phyloP scores from a whole-genome alignment of 2,888 invertebrate genomes.

The Apotomis betuletana region DNA sequence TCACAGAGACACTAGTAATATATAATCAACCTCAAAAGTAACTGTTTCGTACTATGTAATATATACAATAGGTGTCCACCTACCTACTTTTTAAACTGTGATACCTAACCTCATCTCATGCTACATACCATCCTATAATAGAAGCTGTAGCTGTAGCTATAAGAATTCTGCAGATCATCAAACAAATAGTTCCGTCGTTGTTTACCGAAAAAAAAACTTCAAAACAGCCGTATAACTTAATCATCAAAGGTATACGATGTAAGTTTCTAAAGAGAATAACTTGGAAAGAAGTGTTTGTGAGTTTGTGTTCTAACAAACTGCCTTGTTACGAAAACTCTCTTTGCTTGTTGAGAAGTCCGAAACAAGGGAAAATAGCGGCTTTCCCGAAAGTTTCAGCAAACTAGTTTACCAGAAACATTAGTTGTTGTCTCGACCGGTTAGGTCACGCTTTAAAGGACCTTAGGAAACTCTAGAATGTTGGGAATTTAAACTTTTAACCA shows the following conservation, averaged over 20 bases:
- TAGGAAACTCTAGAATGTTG: not conserved
- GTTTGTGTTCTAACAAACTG: slow-evolving; percentile 8
- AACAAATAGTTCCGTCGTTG: not conserved
- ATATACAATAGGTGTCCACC: too few relatives aligned
- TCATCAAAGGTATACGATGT: not conserved
- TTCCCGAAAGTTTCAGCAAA: slow-evolving; percentile 11
- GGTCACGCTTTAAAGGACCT: not conserved
- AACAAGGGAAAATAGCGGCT: slow-evolving; percentile 18
- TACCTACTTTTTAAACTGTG: too few relatives aligned
- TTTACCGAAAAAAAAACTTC: not conserved
- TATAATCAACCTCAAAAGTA: too few relatives aligned
- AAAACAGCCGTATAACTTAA: slow-evolving; percentile 5
- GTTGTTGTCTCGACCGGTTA: not conserved
- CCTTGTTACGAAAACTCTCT: slow-evolving; percentile 22
- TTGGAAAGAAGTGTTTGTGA: not conserved
- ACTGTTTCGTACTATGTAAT: too few relatives aligned
- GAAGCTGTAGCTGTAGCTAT: too few relatives aligned
- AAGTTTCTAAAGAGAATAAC: not conserved
- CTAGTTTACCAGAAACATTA: not conserved
- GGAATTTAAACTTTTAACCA: too few relatives aligned
- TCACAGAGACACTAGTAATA: too few relatives aligned
- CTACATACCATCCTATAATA: too few relatives aligned
- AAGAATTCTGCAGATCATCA: too few relatives aligned
- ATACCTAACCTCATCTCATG: too few relatives aligned
- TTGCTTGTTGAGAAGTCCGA: slow-evolving; percentile 1